A percentile compares a stretch with the other conserved stretches of the same genome.
phyloP scores from a whole-genome alignment of 2,888 invertebrate species.

The Yponomeuta plumbellus region DNA sequence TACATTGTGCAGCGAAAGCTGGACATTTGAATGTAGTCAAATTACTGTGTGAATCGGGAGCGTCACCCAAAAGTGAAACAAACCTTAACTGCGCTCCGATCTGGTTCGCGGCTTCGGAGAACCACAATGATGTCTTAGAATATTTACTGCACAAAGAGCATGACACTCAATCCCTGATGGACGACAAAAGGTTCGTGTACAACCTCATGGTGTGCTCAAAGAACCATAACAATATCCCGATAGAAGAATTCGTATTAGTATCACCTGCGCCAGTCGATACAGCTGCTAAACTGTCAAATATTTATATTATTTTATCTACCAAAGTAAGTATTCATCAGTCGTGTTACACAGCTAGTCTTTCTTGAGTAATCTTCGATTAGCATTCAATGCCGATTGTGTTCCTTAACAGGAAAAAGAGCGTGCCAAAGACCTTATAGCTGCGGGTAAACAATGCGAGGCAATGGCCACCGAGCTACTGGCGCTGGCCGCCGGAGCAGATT shows the following conservation, averaged over 20 bases:
- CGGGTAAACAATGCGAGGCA: slow-evolving; percentile 96
- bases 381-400: slow-evolving; percentile 33
- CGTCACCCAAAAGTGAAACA: slow-evolving; percentile 95
- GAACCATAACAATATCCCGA: slow-evolving; percentile 95
- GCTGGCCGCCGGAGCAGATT: slow-evolving; percentile 94
- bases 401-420: slow-evolving; percentile 92
- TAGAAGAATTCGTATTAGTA: slow-evolving; percentile 98
- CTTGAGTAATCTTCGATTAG: slow-evolving; percentile 22
- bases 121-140: slow-evolving; percentile 96
- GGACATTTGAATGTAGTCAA: slow-evolving; percentile 97
- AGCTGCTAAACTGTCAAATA: slow-evolving; percentile 97
- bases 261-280: slow-evolving; percentile 99
- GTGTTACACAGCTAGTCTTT: slow-evolving; percentile 8
- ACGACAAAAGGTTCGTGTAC: slow-evolving; percentile 97
- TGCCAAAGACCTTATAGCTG: slow-evolving; percentile 96
- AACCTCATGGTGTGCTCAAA: slow-evolving; percentile 99
- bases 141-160: slow-evolving; percentile 98
- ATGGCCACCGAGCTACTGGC: slow-evolving; percentile 98
- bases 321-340: slow-evolving; percentile 73
- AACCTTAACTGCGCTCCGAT: slow-evolving; percentile 97
- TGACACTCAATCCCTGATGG: slow-evolving; percentile 97
- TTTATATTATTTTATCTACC: slow-evolving; percentile 89
- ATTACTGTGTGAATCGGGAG: slow-evolving; percentile 95
- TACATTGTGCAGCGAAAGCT: slow-evolving; percentile 95
- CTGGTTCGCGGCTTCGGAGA: slow-evolving; percentile 98